Conservation (phyloP, 2,888 invertebrate species). For the Pharmacophagus antenor region DNA sequence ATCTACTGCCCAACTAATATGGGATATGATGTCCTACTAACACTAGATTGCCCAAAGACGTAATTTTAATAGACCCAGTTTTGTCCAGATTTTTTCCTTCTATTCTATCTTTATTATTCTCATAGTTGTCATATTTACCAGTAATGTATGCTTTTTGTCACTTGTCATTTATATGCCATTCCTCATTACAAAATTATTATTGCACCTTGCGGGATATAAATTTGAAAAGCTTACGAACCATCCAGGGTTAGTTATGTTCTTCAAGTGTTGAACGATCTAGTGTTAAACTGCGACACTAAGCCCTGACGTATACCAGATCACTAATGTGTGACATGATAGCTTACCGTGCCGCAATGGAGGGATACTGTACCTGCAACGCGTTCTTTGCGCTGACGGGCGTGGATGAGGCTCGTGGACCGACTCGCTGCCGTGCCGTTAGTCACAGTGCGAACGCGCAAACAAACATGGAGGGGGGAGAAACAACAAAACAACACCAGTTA, state of each 20-base stretch:
- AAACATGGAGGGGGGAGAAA: constrained; percentile 71
- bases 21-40: neutral
- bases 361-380: constrained; percentile 84
- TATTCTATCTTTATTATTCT: too few relatives aligned
- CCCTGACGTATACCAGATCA: neutral
- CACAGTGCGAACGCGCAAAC: constrained; percentile 71
- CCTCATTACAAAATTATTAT: neutral
- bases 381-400: constrained; percentile 83
- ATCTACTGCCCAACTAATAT: too few relatives aligned
- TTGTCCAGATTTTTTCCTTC: too few relatives aligned
- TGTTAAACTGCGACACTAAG: neutral
- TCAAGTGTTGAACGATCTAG: too few relatives aligned
- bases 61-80: too few relatives aligned
- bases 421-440: constrained; percentile 68
- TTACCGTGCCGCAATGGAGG: constrained; percentile 75
- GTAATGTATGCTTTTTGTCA: too few relatives aligned
- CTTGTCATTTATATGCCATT: too few relatives aligned
- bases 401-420: constrained; percentile 78
- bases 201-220: too few relatives aligned
- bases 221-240: too few relatives aligned
- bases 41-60: neutral
- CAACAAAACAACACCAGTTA: constrained; percentile 78
- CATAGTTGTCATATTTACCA: too few relatives aligned
- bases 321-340: constrained; percentile 30
- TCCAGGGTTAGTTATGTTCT: too few relatives aligned